Evolutionary conservation across 92 coral and sea anemone species (phyloP), one percentile per base, ranked within the genome.

Genomic region (Muricea muricata): DNA sequence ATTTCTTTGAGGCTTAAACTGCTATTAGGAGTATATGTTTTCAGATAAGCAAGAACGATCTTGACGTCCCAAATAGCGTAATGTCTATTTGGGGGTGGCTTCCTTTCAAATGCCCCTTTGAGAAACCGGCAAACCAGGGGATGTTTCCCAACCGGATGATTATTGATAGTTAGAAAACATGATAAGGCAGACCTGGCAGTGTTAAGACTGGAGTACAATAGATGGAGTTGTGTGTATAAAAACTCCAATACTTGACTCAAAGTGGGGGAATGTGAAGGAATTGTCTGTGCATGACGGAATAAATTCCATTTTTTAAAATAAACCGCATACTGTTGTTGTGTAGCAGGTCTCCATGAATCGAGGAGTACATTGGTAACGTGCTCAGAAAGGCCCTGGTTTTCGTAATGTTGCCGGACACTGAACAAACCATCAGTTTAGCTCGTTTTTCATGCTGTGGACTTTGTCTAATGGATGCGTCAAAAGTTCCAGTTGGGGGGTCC

Each of bases 321-420:
- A 30, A 73, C 83, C 26, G 87, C 74, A 50, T 41, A 81, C 56
- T 81, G 91, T 61, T 87, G 81, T 20, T 86, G 89, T 77, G 86
- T 86, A 55, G 75, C 69, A 45, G 78, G 1, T 80, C 86, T 18
- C 90, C 87, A 87, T 74, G 91, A 87, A 47, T 60, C 87, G 60
- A 87, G 75, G 87, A 87, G 87, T n/a, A 87, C 84, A 24, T 46
- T 39, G 87, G 91, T 66, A 87, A 87, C 47, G 70, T 87, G 87
- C 15, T 75, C 61, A 14, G 85, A 45, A 80, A 80, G 39, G 61
- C 80, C 87, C 25, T 84, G 68, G 55, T 40, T 69, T 78, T 33
- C 33, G 33, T 69, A 87, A 13, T 73, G 82, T 80, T 67, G 18
- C 87, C 87, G 46, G 90, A 87, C 42, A 87, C 25, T 46, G 87